phyloP scores from a whole-genome alignment of 2,888 invertebrate genomes.

The Endomychus coccineus region DNA sequence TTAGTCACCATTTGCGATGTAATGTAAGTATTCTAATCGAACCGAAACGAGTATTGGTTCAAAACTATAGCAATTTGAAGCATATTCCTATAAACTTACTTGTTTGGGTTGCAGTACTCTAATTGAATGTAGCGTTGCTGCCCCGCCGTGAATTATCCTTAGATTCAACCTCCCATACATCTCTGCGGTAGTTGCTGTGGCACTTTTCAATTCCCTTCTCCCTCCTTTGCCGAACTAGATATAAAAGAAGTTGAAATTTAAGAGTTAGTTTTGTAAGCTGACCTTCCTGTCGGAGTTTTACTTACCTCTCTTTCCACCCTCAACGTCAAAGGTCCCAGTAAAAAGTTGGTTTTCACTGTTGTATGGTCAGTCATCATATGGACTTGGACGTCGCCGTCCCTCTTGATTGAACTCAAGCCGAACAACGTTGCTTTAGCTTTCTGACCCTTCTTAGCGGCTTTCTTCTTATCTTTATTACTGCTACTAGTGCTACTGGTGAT shows the following conservation, averaged over 20 bases:
- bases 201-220: constrained; percentile 74
- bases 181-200: constrained; percentile 80
- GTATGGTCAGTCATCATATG: constrained; percentile 73
- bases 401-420: constrained; percentile 68
- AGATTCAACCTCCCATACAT: constrained; percentile 76
- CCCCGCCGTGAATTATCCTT: constrained; percentile 68
- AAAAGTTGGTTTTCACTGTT: constrained; percentile 75
- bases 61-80: no score
- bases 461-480: constrained; percentile 36
- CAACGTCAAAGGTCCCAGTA: constrained; percentile 69
- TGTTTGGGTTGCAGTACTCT: constrained; percentile 82
- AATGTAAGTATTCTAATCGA: no score
- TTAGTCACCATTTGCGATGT: no score
- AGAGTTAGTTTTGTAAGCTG: no score
- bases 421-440: constrained; percentile 73
- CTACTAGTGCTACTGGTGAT: constrained; percentile 25
- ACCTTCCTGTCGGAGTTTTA: no score
- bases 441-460: constrained; percentile 43
- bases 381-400: constrained; percentile 74
- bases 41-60: no score
- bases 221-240: constrained; percentile 66
- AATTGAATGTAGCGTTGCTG: constrained; percentile 77
- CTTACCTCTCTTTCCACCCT: constrained; percentile 69
- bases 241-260: not conserved
- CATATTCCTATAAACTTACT: no score